Evolutionary conservation across 1,140 invertebrate species (phyloP), one percentile per base, ranked within the genome.

Genomic region (Drosophila simulans): DNA sequence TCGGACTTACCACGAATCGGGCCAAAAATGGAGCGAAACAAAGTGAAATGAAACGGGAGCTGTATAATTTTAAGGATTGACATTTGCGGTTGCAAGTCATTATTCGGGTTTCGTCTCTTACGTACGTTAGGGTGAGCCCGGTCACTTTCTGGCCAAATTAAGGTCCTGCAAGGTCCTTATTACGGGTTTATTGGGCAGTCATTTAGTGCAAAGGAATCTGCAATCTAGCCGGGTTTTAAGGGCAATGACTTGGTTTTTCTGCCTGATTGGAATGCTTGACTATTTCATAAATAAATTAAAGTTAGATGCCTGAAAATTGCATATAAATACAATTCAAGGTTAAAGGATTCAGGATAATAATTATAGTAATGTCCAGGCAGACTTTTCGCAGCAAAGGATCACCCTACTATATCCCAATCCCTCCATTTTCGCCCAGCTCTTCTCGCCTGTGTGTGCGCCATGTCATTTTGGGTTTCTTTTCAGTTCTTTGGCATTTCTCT

Each of bases 41-140:
- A 76, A 60, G 59, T 68, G 69, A 65, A 66, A 51, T 66, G 70
- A 79, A 72, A 70, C 63, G 59, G 64, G 64, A 72, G 77, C 80
- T 84, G 77, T 89, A 89, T 89, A 89, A 89, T 89, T 89, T 89
- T 84, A 90, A 84, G 84, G 84, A 89, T 89, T 89, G 84, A 89
- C 84, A 89, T 89, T 89, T 89, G 85, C 73, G 84, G 85, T 89
- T 68, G 74, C 85, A 70, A 84, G 85, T 89, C 84, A 89, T 89
- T 89, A 89, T 84, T 89, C 77, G 72, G 54, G 43, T 42, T 68
- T 69, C 69, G 66, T 51, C 17, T 51, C 17, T 13, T 72, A 68
- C 27, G 15, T 37, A 35, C 39, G 31, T 45, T 71, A 68, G 64
- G 64, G 64, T 68, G 37, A 10, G n/a, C 11, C 52, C 8, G 22